phyloP scores from a whole-genome alignment of 2,113 vertebrate genomes.

The Saiga tatarica region DNA sequence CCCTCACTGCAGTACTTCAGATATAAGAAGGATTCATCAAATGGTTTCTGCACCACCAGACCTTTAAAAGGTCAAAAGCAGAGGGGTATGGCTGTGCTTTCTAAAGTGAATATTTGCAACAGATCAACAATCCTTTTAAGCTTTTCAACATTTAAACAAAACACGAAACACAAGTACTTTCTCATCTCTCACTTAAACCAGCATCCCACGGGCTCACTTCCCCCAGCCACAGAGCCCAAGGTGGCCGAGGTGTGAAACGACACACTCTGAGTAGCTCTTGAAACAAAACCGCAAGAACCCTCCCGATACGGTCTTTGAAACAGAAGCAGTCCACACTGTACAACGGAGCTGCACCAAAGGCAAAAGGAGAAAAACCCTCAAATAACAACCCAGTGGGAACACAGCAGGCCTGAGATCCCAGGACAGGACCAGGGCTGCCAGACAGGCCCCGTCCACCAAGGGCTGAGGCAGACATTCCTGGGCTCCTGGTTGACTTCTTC shows the following conservation, averaged over 20 bases:
- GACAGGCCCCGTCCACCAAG: neutral
- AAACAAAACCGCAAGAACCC: constrained; percentile 26
- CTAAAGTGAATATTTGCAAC: neutral
- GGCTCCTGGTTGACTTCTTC: neutral
- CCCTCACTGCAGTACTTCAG: neutral
- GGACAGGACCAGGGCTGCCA: neutral
- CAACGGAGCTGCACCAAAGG: neutral
- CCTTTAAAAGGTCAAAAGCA: neutral
- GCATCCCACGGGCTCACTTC: neutral
- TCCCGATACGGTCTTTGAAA: neutral
- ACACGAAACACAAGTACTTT: neutral
- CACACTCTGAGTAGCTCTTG: neutral
- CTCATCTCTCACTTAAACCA: neutral
- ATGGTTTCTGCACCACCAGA: neutral
- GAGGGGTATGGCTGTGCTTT: neutral
- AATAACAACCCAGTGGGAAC: neutral
- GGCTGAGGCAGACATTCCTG: neutral
- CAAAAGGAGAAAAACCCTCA: neutral
- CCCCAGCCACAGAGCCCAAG: neutral
- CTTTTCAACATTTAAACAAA: constrained; percentile 8
- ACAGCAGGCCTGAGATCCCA: neutral
- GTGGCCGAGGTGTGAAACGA: neutral
- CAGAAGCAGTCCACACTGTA: neutral
- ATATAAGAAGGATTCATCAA: neutral
- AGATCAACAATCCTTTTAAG: neutral